Conservation (phyloP, 2,888 invertebrate species). For the Stictocephala bisonia region DNA sequence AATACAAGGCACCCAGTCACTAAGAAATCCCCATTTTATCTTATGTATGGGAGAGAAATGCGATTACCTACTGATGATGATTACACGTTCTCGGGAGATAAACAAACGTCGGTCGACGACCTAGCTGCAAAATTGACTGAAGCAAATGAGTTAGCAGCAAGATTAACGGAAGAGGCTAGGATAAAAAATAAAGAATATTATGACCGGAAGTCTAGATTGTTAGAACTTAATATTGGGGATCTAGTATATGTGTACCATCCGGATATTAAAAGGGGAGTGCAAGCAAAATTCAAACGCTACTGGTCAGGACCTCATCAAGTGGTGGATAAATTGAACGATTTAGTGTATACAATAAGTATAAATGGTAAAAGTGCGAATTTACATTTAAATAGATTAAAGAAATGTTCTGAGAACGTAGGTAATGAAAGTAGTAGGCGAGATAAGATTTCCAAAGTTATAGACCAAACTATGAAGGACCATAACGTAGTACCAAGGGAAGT, state of each 20-base stretch:
- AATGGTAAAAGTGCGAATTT: background rate
- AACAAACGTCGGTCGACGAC: background rate
- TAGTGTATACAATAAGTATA: background rate
- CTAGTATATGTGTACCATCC: background rate
- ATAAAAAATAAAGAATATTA: background rate
- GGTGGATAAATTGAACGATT: background rate
- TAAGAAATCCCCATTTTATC: background rate
- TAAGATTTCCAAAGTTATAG: too few relatives aligned
- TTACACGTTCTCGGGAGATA: background rate
- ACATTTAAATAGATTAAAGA: constrained; percentile 14
- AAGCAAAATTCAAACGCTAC: background rate
- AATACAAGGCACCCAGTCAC: background rate
- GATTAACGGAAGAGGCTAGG: background rate
- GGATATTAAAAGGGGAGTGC: background rate
- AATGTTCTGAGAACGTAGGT: too few relatives aligned
- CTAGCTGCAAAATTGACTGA: background rate
- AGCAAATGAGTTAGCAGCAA: background rate
- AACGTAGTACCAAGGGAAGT: too few relatives aligned
- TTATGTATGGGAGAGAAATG: background rate
- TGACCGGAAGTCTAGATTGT: background rate
- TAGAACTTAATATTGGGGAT: background rate
- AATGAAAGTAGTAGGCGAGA: too few relatives aligned
- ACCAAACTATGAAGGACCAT: too few relatives aligned
- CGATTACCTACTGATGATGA: background rate
- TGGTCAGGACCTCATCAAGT: constrained; percentile 25